phyloP scores from a whole-genome alignment of 2,888 invertebrate species.

The Nephrotoma appendiculata region DNA sequence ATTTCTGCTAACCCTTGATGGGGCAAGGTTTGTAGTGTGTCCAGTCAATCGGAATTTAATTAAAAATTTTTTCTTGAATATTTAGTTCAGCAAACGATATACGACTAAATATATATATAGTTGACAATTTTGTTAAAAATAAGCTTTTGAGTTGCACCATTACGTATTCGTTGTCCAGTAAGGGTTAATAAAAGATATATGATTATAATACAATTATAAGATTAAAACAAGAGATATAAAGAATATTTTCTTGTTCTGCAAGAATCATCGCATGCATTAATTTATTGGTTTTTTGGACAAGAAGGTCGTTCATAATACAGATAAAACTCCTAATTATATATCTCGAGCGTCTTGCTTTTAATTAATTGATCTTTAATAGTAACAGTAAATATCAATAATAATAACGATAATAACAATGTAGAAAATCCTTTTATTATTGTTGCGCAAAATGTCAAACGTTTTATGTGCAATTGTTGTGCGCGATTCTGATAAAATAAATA shows the following conservation, averaged over 20 bases:
- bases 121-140: too few species aligned
- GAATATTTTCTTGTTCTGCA: not conserved
- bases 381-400: not conserved
- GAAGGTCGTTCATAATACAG: not conserved
- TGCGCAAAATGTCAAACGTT: not conserved
- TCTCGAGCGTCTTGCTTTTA: not conserved
- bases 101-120: too few species aligned
- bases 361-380: not conserved
- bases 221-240: not conserved
- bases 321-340: not conserved
- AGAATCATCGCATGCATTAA: not conserved
- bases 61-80: too few species aligned
- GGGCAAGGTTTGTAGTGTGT: not conserved
- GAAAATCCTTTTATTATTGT: not conserved
- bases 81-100: too few species aligned
- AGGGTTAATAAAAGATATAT: not conserved
- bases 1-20: not conserved
- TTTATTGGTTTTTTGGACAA: not conserved
- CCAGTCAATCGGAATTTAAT: too few species aligned
- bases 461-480: not conserved
- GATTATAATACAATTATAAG: not conserved
- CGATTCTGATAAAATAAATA: not conserved
- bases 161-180: not conserved
- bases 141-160: not conserved
- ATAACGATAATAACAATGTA: not conserved